These are phyloP conservation scores for Trachelus tabidus DNA, from an alignment of 2,888 invertebrate genomes.

Conservation along the genomic window DNA sequence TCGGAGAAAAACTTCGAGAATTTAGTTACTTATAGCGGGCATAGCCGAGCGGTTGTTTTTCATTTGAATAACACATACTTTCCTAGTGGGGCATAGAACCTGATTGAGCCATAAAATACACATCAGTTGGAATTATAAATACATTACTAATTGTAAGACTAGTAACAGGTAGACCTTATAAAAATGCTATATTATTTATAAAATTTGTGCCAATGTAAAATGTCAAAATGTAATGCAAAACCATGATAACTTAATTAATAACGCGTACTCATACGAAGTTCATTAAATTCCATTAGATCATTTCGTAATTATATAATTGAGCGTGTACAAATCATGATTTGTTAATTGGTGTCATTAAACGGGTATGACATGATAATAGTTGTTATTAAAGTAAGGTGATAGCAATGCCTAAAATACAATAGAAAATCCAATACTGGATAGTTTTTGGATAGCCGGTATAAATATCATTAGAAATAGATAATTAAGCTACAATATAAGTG, in stretches of 20 bases:
- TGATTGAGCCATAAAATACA: neutral
- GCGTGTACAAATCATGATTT: neutral
- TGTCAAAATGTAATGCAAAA: neutral
- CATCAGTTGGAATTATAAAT: neutral
- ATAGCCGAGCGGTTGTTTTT: neutral
- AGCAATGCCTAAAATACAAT: neutral
- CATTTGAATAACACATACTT: neutral
- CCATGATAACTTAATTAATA: neutral
- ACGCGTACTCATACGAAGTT: neutral
- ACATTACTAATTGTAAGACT: neutral
- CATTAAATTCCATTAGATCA: neutral
- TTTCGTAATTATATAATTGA: neutral
- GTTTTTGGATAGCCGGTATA: neutral
- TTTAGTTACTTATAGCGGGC: neutral
- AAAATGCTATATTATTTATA: neutral
- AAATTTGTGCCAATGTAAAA: neutral
- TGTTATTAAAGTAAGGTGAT: neutral
- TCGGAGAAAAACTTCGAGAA: neutral
- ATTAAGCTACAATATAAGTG: neutral
- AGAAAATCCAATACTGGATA: neutral
- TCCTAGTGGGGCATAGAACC: neutral
- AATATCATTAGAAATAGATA: neutral
- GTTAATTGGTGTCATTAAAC: neutral
- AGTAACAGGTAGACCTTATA: neutral
- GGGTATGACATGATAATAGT: neutral